Conservation (phyloP, 2,113 vertebrate species). For the Mesocricetus auratus region DNA sequence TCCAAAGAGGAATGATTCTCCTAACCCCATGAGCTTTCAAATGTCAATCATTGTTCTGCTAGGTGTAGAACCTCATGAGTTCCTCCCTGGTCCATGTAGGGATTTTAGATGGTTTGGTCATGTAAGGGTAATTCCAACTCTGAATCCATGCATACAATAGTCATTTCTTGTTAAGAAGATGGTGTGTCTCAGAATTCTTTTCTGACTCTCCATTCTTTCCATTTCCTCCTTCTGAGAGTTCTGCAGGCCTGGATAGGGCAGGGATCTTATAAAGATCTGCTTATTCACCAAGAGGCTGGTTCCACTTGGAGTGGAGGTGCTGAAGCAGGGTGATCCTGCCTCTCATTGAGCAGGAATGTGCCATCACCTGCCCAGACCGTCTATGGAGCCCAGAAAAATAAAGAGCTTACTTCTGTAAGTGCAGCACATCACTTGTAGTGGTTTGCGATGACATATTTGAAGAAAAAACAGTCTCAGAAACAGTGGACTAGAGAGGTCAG, state of each 20-base stretch:
- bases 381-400: background rate
- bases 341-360: background rate
- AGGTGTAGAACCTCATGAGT: background rate
- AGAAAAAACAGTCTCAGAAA: constrained; percentile 14
- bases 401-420: background rate
- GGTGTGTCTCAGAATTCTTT: background rate
- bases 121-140: background rate
- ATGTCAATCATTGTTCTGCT: background rate
- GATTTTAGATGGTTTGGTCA: background rate
- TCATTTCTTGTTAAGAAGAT: background rate
- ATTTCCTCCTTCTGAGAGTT: background rate
- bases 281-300: too few relatives aligned
- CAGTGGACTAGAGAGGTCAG: background rate
- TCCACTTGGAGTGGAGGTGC: background rate
- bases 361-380: background rate
- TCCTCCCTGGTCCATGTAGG: too few relatives aligned
- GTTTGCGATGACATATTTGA: background rate
- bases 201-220: background rate
- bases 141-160: too few relatives aligned
- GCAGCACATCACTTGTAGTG: background rate
- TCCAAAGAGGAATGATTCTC: background rate
- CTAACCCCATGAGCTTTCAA: too few relatives aligned
- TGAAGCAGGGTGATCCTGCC: background rate
- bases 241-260: background rate
- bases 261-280: too few relatives aligned